These are phyloP conservation scores for Proterorhinus semilunaris DNA, from an alignment of 2,113 vertebrate species.

Conservation along the genomic window DNA sequence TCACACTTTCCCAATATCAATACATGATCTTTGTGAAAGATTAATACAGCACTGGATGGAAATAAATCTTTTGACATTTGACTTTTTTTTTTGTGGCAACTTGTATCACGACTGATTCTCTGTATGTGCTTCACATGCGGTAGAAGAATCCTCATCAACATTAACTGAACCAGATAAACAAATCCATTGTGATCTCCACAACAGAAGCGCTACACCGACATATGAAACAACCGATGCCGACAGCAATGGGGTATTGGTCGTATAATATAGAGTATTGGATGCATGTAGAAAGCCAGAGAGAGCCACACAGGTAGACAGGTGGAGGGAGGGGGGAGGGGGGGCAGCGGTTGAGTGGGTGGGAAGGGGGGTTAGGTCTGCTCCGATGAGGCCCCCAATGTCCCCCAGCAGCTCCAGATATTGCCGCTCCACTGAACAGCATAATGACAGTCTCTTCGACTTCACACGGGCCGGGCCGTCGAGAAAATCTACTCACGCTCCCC, in stretches of 20 bases:
- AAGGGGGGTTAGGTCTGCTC: conserved; percentile 41
- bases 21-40: no score
- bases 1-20: no score
- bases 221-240: background rate
- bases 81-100: no score
- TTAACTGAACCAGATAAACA: background rate
- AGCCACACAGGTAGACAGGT: conserved; percentile 21
- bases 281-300: conserved; percentile 13
- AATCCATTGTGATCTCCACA: background rate
- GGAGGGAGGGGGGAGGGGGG: conserved; percentile 2
- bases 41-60: no score
- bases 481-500: conserved; percentile 54
- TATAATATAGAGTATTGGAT: conserved; percentile 15
- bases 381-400: conserved; percentile 62
- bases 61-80: no score
- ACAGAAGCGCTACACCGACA: background rate
- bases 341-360: background rate
- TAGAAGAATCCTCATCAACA: no score
- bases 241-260: background rate
- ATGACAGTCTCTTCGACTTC: conserved; percentile 71
- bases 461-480: conserved; percentile 54
- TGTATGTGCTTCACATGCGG: no score
- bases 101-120: no score
- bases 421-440: conserved; percentile 77
- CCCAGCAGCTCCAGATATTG: conserved; percentile 69